Base-by-base conservation (phyloP, 2,888 invertebrate species). In the Himalopsyche tibetana region DNA sequence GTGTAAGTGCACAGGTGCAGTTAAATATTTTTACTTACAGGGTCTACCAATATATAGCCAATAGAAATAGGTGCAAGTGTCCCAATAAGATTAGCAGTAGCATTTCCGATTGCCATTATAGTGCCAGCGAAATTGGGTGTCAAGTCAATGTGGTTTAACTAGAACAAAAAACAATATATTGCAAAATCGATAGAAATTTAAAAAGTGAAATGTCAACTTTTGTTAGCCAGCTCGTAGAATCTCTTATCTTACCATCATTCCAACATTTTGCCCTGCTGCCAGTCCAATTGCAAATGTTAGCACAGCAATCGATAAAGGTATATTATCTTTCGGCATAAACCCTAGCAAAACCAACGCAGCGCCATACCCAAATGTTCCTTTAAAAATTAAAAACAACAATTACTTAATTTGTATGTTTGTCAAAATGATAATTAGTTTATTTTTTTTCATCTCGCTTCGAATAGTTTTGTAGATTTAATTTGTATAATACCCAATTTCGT, bases 101-200 rank as follows among this genome's bases (percentile, higher is more conserved):
- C 91, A 89, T 93, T 93, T 0, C 92, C 92, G n/a, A 93, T 91
- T 0, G 93, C 92, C 92, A 93, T 92, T 89, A 93, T 89, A 3
- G 91, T 91, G 0, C 93, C 93, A 15, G 93, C 93, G 87, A 91
- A 93, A 87, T 93, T 93, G 0, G 93, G 93, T 17, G 93, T 92
- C 38, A 93, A 90, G 89, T 93, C 93, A 4, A 93, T 92, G 87
- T 93, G 93, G 89, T 93, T 93, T 63, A 92, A 90, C 87, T 91
- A 90, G 0, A 85, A 85, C 1, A 19, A 85, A 87, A 88, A 82
- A 51, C 82, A 74, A 40, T 9, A 36, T 42, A 6, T 17, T 28
- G 1, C 12, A 5, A n/a, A 28, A 15, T 81, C 6, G 8, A 17
- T 5, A n/a, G 2, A 42, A 12, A 40, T n/a, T 15, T 1, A 38